Evolutionary conservation across 1,140 invertebrate species (phyloP).

Genomic region (Phymastichus coffea): DNA sequence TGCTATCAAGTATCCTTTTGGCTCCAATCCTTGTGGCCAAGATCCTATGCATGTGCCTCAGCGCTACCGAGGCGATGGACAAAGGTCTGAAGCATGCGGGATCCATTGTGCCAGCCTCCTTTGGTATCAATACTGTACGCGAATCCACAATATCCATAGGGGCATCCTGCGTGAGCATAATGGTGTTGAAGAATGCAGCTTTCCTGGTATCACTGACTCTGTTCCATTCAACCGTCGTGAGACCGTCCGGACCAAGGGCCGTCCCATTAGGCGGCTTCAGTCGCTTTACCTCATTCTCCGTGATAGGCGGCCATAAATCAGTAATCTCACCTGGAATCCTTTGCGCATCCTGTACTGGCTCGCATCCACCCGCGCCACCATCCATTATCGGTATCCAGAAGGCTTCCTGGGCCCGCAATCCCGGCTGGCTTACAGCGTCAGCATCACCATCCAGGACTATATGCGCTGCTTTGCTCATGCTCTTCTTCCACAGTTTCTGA

Average conservation of each 20-base stretch:
- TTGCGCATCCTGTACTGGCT: background rate
- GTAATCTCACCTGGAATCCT: background rate
- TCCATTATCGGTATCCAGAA: background rate
- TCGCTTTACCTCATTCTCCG: background rate
- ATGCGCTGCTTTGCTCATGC: background rate
- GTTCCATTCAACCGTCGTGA: background rate
- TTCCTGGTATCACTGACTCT: background rate
- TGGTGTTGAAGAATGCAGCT: slow-evolving; percentile 10
- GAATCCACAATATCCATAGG: slow-evolving; percentile 1
- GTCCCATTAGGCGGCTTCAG: background rate
- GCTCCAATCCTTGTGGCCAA: background rate
- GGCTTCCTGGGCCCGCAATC: background rate
- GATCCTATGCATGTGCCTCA: slow-evolving; percentile 28
- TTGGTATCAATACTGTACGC: slow-evolving; percentile 34
- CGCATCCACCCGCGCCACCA: background rate
- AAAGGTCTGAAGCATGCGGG: slow-evolving; percentile 41
- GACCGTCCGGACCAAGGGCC: background rate
- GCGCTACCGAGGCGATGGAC: slow-evolving; percentile 45
- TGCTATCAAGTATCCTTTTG: background rate
- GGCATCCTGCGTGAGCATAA: background rate
- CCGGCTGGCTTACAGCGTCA: background rate
- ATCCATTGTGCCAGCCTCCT: slow-evolving; percentile 9
- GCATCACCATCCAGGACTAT: background rate
- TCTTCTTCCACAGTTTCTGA: background rate
- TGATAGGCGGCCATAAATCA: background rate